A percentile compares a stretch with the other conserved stretches of the same genome.
Conservation (phyloP, 2,113 vertebrate genomes). For the Halcyon senegalensis region DNA sequence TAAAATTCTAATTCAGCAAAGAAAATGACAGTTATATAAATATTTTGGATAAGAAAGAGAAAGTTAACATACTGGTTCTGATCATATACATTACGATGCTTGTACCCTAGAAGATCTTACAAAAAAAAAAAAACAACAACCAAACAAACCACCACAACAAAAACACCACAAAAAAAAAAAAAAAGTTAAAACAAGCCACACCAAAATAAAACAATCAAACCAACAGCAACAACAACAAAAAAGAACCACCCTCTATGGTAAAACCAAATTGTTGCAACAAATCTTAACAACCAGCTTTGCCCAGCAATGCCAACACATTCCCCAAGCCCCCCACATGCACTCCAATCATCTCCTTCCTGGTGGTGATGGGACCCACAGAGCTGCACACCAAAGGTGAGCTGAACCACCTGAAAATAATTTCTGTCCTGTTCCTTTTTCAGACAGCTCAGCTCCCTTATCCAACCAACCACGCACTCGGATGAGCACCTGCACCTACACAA, state of each 20-base stretch:
- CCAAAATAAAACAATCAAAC: background rate
- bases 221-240: too few species aligned
- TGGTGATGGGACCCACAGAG: background rate
- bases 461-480: background rate
- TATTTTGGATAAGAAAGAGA: background rate
- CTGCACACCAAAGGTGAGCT: background rate
- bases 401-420: background rate
- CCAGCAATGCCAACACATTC: background rate
- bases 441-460: background rate
- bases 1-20: background rate
- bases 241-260: background rate
- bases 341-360: rapidly evolving
- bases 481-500: background rate
- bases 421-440: background rate
- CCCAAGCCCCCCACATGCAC: rapidly evolving
- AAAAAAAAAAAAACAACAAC: background rate
- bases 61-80: background rate
- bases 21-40: rapidly evolving
- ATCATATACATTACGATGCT: background rate
- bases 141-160: background rate
- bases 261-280: background rate
- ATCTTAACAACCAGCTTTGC: background rate
- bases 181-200: background rate
- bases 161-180: background rate
- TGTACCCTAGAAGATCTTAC: background rate